These are phyloP conservation scores for Tapirus terrestris DNA, from an alignment of 2,113 vertebrate genomes.

Conservation along the genomic window DNA sequence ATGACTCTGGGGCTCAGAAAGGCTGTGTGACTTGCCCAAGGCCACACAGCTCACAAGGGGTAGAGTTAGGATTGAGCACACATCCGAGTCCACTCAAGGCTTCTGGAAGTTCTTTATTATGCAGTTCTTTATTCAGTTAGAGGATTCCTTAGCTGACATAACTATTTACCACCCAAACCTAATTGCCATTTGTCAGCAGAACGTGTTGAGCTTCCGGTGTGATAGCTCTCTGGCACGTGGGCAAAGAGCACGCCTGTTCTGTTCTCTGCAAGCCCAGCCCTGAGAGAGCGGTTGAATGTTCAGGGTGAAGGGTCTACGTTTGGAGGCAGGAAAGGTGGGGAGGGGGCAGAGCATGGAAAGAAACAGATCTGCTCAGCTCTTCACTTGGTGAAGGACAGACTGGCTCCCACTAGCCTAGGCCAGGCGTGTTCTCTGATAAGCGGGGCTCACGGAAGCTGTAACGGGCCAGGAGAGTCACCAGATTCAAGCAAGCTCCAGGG, in stretches of 20 bases:
- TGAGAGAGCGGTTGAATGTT: neutral
- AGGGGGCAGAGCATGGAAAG: neutral
- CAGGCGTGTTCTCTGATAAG: neutral
- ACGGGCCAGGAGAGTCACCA: too few relatives aligned
- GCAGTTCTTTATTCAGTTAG: neutral
- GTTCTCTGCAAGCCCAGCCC: neutral
- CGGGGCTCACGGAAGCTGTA: neutral
- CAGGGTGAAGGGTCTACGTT: neutral
- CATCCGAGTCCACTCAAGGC: neutral
- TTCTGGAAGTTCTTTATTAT: neutral
- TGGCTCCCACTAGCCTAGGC: neutral
- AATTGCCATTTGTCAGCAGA: too few relatives aligned
- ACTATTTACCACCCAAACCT: neutral
- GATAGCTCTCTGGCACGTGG: neutral
- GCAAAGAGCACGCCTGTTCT: rapidly evolving
- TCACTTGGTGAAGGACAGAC: neutral
- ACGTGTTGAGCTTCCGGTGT: rapidly evolving
- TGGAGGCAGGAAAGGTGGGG: neutral
- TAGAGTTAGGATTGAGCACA: neutral
- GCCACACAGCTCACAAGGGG: neutral
- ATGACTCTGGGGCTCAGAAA: neutral
- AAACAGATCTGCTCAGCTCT: neutral
- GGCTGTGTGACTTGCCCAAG: neutral
- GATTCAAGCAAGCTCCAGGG: neutral
- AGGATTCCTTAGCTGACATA: neutral